Evolutionary conservation across 2,113 vertebrate genomes (phyloP).

Genomic region (Pseudorhombus dupliciocellatus): DNA sequence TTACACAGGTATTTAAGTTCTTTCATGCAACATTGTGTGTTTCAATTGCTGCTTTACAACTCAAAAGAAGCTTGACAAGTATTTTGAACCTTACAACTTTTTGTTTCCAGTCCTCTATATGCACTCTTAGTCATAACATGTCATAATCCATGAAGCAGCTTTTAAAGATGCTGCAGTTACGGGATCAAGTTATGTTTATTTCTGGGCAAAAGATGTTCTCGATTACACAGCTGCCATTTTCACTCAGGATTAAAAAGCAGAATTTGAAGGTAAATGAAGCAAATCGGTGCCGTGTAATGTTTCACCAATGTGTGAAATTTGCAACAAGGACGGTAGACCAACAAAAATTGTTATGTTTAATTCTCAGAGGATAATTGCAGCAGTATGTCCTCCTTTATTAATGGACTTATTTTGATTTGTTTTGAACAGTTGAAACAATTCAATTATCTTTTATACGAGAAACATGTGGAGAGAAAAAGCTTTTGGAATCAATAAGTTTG

Average conservation of each 20-base stretch:
- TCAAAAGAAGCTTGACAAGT: not conserved
- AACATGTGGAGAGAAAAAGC: slow-evolving; percentile 4
- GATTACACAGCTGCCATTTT: slow-evolving; percentile 53
- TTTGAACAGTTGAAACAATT: slow-evolving; percentile 31
- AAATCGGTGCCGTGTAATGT: slow-evolving; percentile 46
- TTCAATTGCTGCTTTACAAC: not conserved
- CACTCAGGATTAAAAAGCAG: slow-evolving; percentile 38
- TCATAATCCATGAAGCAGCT: slow-evolving; percentile 1
- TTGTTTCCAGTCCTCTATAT: not conserved
- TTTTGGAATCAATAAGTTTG: slow-evolving; percentile 30
- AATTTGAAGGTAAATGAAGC: slow-evolving; percentile 51
- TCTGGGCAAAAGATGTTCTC: slow-evolving; percentile 32
- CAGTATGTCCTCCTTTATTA: slow-evolving; percentile 30
- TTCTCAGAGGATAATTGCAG: slow-evolving; percentile 35
- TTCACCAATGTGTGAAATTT: slow-evolving; percentile 53
- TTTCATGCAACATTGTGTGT: not conserved
- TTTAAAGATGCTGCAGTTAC: not conserved
- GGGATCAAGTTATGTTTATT: slow-evolving; percentile 6
- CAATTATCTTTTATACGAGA: slow-evolving; percentile 20
- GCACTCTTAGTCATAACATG: not conserved
- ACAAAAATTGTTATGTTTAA: slow-evolving; percentile 35
- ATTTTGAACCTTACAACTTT: not conserved
- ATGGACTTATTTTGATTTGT: slow-evolving; percentile 28
- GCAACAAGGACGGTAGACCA: not conserved
- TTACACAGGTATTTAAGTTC: not conserved